Percentiles rank a stretch among this genome's conserved stretches.
Evolutionary conservation across 2,797 vertebrate species (phyloP).

Genomic region (Triplophysa yarkandensis): DNA sequence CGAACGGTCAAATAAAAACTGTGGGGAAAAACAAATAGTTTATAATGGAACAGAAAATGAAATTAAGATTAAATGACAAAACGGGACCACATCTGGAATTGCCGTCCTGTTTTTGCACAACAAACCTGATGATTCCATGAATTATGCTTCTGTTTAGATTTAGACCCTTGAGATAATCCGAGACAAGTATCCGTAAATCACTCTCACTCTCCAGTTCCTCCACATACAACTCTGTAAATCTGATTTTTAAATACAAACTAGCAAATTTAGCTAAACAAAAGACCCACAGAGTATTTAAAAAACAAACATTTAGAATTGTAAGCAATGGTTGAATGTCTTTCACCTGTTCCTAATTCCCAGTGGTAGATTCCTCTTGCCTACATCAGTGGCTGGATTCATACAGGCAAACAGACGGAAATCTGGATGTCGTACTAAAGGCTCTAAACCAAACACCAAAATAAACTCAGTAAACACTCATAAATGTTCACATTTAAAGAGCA

Average conservation of each 20-base stretch:
- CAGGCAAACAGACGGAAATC: conserved; percentile 95
- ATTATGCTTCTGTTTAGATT: conserved; percentile 81
- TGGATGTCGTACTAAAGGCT: conserved; percentile 87
- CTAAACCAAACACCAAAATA: conserved; percentile 64
- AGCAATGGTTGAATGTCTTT: conserved; percentile 9
- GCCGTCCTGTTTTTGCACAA: too few species aligned
- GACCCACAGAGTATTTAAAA: too few species aligned
- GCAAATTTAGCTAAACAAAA: too few species aligned
- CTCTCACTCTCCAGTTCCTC: conserved; percentile 91
- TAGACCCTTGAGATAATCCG: conserved; percentile 89
- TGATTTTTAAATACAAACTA: conserved; percentile 57
- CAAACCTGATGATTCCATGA: conserved; percentile 90
- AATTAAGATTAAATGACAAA: too few species aligned
- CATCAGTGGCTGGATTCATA: conserved; percentile 98
- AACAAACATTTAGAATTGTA: too few species aligned
- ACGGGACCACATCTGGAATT: too few species aligned
- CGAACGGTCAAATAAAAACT: conserved; percentile 92
- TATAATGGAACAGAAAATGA: too few species aligned
- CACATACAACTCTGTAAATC: conserved; percentile 95
- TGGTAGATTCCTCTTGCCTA: conserved; percentile 95
- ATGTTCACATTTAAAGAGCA: neutral
- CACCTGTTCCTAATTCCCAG: conserved; percentile 95
- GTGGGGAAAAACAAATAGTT: conserved; percentile 15
- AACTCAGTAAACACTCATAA: neutral
- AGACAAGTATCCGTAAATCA: conserved; percentile 87